Conservation (phyloP, 2,113 vertebrate species). For the Halichoeres trimaculatus region DNA sequence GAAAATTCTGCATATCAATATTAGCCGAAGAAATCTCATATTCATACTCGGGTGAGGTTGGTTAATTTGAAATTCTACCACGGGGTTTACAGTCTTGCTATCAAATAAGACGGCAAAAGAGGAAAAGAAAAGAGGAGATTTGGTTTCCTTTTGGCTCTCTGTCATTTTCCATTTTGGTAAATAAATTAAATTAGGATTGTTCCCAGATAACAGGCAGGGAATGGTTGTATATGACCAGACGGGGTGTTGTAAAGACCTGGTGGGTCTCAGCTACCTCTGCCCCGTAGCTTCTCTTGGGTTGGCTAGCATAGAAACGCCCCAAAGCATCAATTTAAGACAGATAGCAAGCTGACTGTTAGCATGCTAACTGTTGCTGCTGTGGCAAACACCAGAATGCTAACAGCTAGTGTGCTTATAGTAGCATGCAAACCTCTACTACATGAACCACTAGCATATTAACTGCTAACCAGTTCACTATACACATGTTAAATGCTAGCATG, state of each 20-base stretch:
- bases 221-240: background rate
- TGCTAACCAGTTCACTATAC: too few relatives aligned
- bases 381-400: too few relatives aligned
- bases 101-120: background rate
- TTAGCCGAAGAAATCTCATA: conserved; percentile 65
- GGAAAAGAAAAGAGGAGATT: background rate
- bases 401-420: too few relatives aligned
- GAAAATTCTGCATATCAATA: conserved; percentile 74
- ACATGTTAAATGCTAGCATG: too few relatives aligned
- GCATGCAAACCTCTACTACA: too few relatives aligned
- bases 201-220: background rate
- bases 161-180: conserved; percentile 1
- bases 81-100: conserved; percentile 26
- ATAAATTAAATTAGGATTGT: conserved; percentile 34
- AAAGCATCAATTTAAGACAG: too few relatives aligned
- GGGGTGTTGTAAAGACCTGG: conserved; percentile 10
- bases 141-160: conserved; percentile 16
- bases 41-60: conserved; percentile 52
- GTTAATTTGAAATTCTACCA: conserved; percentile 59
- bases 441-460: too few relatives aligned
- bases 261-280: too few relatives aligned
- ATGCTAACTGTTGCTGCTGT: too few relatives aligned
- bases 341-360: too few relatives aligned
- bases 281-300: too few relatives aligned
- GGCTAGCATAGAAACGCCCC: too few relatives aligned